phyloP scores from a whole-genome alignment of 2,113 vertebrate species.

The Takifugu bimaculatus region DNA sequence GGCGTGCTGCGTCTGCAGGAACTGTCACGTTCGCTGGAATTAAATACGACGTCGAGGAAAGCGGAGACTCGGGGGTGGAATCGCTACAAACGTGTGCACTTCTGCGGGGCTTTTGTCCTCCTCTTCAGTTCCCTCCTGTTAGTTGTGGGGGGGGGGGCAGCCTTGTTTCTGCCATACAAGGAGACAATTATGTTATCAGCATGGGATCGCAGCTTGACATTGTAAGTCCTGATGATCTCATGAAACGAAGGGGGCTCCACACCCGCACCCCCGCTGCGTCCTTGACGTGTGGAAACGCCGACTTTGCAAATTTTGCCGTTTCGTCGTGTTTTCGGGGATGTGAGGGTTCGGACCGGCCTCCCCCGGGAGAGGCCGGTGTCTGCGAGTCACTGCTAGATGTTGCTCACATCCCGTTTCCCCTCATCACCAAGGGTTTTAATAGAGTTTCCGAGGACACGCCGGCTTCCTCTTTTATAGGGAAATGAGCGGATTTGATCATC shows the following conservation, averaged over 20 bases:
- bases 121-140: conserved; percentile 27
- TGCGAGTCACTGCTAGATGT: too few species aligned
- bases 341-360: conserved; percentile 29
- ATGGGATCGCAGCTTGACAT: conserved; percentile 66
- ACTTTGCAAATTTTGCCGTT: conserved; percentile 62
- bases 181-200: conserved; percentile 73
- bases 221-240: conserved; percentile 63
- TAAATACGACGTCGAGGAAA: not conserved
- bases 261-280: conserved; percentile 63
- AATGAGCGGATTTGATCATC: not conserved
- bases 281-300: conserved; percentile 64
- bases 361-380: not conserved
- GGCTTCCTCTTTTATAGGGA: not conserved
- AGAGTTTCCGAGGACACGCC: not conserved
- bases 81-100: conserved; percentile 18
- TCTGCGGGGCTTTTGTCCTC: conserved; percentile 13
- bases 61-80: conserved; percentile 13
- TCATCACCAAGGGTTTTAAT: too few species aligned
- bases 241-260: conserved; percentile 67
- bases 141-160: conserved; percentile 48
- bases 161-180: conserved; percentile 53
- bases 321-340: conserved; percentile 50
- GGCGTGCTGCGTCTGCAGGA: conserved; percentile 3
- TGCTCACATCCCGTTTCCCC: too few species aligned
- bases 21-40: not conserved